Evolutionary conservation across 2,113 vertebrate species (phyloP), one percentile per base, ranked within the genome.

Genomic region (Terrapene triunguis): DNA sequence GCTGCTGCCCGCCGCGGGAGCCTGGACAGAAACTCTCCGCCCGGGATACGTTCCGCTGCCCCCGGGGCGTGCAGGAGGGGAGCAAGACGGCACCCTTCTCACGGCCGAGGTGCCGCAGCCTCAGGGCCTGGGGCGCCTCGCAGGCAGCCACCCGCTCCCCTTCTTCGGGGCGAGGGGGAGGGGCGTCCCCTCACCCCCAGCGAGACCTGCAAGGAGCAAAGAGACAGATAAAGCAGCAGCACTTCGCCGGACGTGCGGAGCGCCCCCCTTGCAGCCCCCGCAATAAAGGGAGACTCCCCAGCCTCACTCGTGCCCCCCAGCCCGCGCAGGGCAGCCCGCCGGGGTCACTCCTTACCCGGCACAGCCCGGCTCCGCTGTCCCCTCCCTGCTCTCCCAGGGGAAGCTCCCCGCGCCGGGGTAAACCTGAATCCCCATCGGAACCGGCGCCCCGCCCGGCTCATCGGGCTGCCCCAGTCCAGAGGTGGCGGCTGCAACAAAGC

Each of bases 21-120:
- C 83, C 89, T 5, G 86, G 35, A 55, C 79, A 82, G 92, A 80
- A 95, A 93, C 88, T 90, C 93, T 95, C 50, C 85, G 85, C 80
- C n/a, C 38, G 6, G 62, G 53, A 19, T 19, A 19, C 51, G 17
- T 21, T 54, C 53, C 17, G 51, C 51, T 51, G 51, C 22, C 47
- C 16, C 51, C 24, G 24, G n/a, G 44, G 80, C 50, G 27, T 24
- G 11, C 21, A n/a, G 59, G 78, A 42, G 80, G 59, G 51, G 13
- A 78, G 27, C 88, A 10, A 76, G 2, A 44, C 86, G 90, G 90
- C 88, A 88, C 84, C 54, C 19, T 74, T 13, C 50, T 42, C 57
- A 6, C 0, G 89, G 54, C 82, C 10, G 84, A 87, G 9, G 87
- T 57, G 65, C 29, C 22, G 89, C 84, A 8, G 29, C 8, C n/a